Conservation (phyloP, 2,113 vertebrate species). For the Cynopterus brachyotis region DNA sequence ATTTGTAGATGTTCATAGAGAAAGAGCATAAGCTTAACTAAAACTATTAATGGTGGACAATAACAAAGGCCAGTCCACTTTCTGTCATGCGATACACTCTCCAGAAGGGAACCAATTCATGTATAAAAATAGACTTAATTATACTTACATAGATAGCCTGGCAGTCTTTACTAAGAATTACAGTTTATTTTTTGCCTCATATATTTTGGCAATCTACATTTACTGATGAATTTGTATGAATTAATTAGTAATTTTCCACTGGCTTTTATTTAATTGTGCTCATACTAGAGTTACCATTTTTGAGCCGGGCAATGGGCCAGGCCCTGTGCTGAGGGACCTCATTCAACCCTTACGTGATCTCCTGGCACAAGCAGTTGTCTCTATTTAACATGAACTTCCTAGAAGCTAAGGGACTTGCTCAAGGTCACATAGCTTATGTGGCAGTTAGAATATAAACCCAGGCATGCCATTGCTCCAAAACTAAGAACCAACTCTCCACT, state of each 20-base stretch:
- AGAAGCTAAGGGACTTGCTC: not conserved
- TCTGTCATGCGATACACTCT: not conserved
- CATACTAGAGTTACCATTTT: not conserved
- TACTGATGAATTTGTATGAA: not conserved
- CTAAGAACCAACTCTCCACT: fast-evolving
- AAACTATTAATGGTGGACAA: not conserved
- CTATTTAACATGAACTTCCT: not conserved
- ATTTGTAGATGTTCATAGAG: not conserved
- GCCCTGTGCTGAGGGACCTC: not conserved
- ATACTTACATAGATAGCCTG: not conserved
- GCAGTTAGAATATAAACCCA: not conserved
- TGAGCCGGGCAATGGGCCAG: not conserved
- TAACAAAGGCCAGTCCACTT: not conserved
- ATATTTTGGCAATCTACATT: not conserved
- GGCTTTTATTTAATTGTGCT: not conserved
- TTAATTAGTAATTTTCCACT: not conserved
- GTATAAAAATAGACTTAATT: not conserved
- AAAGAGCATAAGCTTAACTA: not conserved
- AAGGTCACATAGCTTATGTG: not conserved
- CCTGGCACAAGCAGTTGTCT: not conserved
- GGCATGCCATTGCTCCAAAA: not conserved
- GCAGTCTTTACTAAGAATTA: not conserved
- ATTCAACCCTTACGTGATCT: not conserved
- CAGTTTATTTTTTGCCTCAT: not conserved
- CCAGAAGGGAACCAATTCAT: not conserved